Conservation (phyloP, 2,888 invertebrate species). For the Molanna angustata region DNA sequence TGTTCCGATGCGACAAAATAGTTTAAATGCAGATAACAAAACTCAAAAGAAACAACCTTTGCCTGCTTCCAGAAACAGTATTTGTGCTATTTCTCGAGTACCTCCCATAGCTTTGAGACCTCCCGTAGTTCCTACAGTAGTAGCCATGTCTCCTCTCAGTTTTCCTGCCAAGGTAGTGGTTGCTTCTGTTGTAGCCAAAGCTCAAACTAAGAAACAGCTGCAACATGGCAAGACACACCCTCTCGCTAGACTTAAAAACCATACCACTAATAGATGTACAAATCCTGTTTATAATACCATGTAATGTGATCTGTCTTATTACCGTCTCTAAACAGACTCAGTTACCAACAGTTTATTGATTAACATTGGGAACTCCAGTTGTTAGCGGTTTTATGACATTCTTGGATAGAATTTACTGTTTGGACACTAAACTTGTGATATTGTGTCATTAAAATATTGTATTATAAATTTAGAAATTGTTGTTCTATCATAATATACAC, state of each 20-base stretch:
- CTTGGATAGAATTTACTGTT: too few species aligned
- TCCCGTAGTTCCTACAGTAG: conserved; percentile 45
- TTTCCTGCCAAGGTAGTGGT: conserved; percentile 57
- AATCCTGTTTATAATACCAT: conserved; percentile 88
- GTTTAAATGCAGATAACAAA: conserved; percentile 36
- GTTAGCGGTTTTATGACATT: too few species aligned
- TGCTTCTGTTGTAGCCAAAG: conserved; percentile 67
- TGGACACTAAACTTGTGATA: too few species aligned
- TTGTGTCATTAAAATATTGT: too few species aligned
- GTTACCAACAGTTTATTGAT: too few species aligned
- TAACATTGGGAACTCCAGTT: too few species aligned
- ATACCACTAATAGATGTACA: conserved; percentile 64
- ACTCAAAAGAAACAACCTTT: conserved; percentile 26
- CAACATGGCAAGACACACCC: conserved; percentile 94
- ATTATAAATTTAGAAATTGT: too few species aligned
- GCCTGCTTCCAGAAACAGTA: conserved; percentile 37
- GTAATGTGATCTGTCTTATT: too few species aligned
- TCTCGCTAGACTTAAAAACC: conserved; percentile 77
- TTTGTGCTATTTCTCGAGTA: conserved; percentile 38
- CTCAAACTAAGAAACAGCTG: conserved; percentile 75
- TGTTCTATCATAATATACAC: too few species aligned
- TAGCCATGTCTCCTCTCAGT: conserved; percentile 47
- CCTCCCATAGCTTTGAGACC: conserved; percentile 39
- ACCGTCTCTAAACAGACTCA: too few species aligned
- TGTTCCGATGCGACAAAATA: conserved; percentile 40